Conservation (phyloP, 2,797 vertebrate species). For the Acanthurus tractus region DNA sequence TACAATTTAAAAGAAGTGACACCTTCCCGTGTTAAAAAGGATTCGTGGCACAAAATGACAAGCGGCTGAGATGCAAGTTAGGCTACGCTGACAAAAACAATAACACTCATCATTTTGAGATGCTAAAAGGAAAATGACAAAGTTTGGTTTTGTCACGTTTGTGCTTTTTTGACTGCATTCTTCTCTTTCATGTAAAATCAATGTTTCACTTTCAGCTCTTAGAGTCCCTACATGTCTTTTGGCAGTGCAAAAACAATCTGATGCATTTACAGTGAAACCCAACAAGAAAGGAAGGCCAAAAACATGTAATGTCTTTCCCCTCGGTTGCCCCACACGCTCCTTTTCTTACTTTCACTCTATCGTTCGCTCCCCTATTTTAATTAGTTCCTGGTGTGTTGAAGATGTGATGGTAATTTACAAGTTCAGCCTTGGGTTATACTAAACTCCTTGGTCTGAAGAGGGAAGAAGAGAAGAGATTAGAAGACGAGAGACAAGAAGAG, state of each 20-base stretch:
- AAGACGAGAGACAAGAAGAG: constrained; percentile 16
- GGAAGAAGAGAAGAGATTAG: no score
- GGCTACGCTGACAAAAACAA: constrained; percentile 25
- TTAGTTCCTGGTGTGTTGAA: constrained; percentile 56
- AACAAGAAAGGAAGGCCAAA: constrained; percentile 4
- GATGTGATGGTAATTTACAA: constrained; percentile 44
- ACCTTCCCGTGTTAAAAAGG: constrained; percentile 21
- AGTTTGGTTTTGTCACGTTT: not conserved
- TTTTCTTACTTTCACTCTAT: not conserved
- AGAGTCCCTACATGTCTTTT: not conserved
- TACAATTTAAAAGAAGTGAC: constrained; percentile 32
- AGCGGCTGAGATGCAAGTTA: constrained; percentile 7
- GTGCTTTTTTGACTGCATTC: constrained; percentile 10
- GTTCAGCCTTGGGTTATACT: constrained; percentile 56
- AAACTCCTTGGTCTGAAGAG: constrained; percentile 37
- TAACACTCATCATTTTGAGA: constrained; percentile 9
- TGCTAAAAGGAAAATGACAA: constrained; percentile 6
- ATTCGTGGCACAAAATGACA: constrained; percentile 25
- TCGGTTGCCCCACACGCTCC: not conserved
- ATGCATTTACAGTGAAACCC: constrained; percentile 2
- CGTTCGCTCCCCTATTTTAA: constrained; percentile 41
- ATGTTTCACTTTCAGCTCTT: not conserved
- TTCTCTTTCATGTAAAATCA: not conserved
- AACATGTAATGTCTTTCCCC: not conserved
- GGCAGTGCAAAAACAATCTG: not conserved